Conservation (phyloP, 1,140 invertebrate species). For the Nixonia krombeini region DNA sequence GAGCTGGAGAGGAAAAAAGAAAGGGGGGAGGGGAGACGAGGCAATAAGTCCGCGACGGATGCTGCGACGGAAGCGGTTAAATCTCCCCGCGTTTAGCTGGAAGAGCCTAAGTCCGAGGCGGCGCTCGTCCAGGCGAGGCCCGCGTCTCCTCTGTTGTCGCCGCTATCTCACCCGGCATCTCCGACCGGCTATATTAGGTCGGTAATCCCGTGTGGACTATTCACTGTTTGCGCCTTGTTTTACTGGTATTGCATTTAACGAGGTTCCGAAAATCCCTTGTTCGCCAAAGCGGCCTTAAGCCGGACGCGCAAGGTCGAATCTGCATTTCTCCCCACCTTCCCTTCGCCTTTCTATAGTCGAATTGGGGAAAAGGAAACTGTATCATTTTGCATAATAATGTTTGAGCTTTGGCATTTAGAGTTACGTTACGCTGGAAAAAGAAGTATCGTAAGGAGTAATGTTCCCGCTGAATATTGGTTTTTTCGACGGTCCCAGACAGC, state of each 20-base stretch:
- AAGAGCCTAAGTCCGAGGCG: slow-evolving; percentile 3
- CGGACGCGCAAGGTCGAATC: too few species aligned
- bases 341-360: not conserved
- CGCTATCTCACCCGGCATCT: slow-evolving; percentile 33
- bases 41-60: not conserved
- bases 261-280: slow-evolving; percentile 35
- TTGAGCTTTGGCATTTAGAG: too few species aligned
- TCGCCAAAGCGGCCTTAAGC: too few species aligned
- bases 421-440: too few species aligned
- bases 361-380: too few species aligned
- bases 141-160: slow-evolving; percentile 25
- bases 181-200: slow-evolving; percentile 17
- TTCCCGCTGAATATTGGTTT: too few species aligned
- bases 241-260: slow-evolving; percentile 65
- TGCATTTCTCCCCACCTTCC: not conserved
- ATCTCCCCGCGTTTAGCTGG: not conserved
- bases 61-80: not conserved
- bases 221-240: slow-evolving; percentile 61
- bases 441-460: too few species aligned
- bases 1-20: slow-evolving; percentile 6
- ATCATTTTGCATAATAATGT: too few species aligned
- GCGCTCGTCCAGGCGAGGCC: slow-evolving; percentile 12
- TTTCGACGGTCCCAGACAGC: too few species aligned
- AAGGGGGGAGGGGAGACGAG: not conserved
- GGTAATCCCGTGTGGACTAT: slow-evolving; percentile 49